Conservation (phyloP, 2,113 vertebrate genomes). For the Rhodinocichla rosea region DNA sequence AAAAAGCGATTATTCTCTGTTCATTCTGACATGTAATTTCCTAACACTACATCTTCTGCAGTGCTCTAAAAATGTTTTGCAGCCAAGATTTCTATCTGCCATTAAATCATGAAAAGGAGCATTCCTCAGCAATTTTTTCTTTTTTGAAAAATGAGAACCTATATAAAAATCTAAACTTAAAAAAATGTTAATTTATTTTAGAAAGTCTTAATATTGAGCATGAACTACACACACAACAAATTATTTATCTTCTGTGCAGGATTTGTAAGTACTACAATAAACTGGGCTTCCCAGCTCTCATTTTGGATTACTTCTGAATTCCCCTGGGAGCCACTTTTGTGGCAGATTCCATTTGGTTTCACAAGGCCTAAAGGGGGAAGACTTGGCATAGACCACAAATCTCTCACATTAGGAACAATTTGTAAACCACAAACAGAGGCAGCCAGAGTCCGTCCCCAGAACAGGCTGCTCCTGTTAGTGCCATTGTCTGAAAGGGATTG, state of each 20-base stretch:
- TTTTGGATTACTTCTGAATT: conserved; percentile 65
- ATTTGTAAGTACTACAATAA: conserved; percentile 36
- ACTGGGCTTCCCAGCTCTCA: conserved; percentile 50
- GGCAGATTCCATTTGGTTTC: conserved; percentile 75
- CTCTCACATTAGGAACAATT: conserved; percentile 75
- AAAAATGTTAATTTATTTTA: background rate
- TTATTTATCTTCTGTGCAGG: conserved; percentile 47
- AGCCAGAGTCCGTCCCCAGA: conserved; percentile 63
- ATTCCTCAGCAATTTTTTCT: background rate
- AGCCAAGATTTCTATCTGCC: background rate
- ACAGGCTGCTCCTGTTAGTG: conserved; percentile 75
- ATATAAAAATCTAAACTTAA: background rate
- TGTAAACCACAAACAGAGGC: conserved; percentile 70
- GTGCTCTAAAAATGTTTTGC: background rate
- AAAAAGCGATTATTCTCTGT: background rate
- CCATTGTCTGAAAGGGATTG: conserved; percentile 69
- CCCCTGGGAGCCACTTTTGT: conserved; percentile 71
- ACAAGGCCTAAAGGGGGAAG: conserved; percentile 62
- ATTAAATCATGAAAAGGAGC: background rate
- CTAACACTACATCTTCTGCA: background rate
- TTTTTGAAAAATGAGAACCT: background rate
- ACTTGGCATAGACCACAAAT: conserved; percentile 72
- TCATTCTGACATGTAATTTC: background rate
- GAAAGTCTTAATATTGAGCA: conserved; percentile 4
- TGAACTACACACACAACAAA: conserved; percentile 35